phyloP scores from a whole-genome alignment of 2,888 invertebrate species.

The Harpalus rufipes region DNA sequence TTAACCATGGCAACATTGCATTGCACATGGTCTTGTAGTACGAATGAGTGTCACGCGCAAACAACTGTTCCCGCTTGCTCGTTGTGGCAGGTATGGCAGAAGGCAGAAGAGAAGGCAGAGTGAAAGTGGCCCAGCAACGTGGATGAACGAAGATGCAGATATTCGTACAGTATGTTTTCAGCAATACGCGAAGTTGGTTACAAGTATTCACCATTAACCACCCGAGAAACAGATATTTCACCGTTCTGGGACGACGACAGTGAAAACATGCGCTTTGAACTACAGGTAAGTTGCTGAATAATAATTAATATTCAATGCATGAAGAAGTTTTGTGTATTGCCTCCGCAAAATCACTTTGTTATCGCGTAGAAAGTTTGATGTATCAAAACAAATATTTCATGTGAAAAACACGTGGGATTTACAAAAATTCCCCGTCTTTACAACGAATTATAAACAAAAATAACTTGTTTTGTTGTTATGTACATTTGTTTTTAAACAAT shows the following conservation, averaged over 20 bases:
- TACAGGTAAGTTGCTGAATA: conserved; percentile 59
- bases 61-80: neutral
- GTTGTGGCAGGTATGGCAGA: conserved; percentile 40
- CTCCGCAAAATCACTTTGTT: neutral
- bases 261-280: conserved; percentile 66
- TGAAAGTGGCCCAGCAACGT: conserved; percentile 66
- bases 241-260: conserved; percentile 63
- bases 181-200: conserved; percentile 37
- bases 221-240: conserved; percentile 34
- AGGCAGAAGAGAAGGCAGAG: conserved; percentile 51
- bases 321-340: conserved; percentile 23
- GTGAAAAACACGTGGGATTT: neutral
- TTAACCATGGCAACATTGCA: conserved; percentile 63
- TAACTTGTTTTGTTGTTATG: conserved; percentile 1
- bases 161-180: conserved; percentile 62
- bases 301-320: conserved; percentile 42
- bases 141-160: conserved; percentile 57
- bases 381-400: neutral
- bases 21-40: conserved; percentile 33
- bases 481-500: neutral
- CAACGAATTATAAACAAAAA: neutral
- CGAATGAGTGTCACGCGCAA: conserved; percentile 59
- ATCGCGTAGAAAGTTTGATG: conserved; percentile 30
- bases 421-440: neutral
- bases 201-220: conserved; percentile 62